These are phyloP conservation scores for Acleris holmiana DNA, from an alignment of 2,888 invertebrate genomes.

Conservation along the genomic window DNA sequence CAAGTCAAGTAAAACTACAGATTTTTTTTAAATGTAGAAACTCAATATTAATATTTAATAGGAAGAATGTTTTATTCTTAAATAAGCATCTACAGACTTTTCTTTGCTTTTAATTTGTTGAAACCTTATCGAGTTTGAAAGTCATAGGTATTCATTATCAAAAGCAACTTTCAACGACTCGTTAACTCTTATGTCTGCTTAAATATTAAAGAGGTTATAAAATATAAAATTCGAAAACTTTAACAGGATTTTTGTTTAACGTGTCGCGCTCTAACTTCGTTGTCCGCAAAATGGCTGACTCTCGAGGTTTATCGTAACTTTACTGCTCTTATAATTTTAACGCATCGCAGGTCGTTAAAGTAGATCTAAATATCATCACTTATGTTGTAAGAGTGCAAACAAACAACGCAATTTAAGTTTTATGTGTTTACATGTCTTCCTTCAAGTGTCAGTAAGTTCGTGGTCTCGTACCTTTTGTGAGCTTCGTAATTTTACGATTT, in stretches of 20 bases:
- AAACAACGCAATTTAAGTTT: conserved; percentile 8
- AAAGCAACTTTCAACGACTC: too few species aligned
- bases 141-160: too few species aligned
- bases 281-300: background rate
- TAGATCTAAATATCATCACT: background rate
- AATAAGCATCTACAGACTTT: too few species aligned
- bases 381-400: conserved; percentile 1
- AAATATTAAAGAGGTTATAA: background rate
- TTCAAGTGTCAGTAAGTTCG: too few species aligned
- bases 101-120: too few species aligned
- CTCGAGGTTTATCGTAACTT: background rate
- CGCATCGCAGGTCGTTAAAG: background rate
- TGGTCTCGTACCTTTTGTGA: too few species aligned
- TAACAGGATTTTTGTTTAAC: background rate
- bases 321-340: conserved; percentile 12
- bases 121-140: too few species aligned
- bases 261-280: background rate
- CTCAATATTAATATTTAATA: too few species aligned
- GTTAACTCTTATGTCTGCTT: background rate
- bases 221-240: background rate
- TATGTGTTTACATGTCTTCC: background rate
- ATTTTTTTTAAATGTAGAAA: too few species aligned
- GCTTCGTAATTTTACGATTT: too few species aligned
- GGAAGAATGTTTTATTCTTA: too few species aligned
- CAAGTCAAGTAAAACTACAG: too few species aligned